Evolutionary conservation across 2,113 vertebrate species (phyloP).

Genomic region (Caloenas nicobarica): DNA sequence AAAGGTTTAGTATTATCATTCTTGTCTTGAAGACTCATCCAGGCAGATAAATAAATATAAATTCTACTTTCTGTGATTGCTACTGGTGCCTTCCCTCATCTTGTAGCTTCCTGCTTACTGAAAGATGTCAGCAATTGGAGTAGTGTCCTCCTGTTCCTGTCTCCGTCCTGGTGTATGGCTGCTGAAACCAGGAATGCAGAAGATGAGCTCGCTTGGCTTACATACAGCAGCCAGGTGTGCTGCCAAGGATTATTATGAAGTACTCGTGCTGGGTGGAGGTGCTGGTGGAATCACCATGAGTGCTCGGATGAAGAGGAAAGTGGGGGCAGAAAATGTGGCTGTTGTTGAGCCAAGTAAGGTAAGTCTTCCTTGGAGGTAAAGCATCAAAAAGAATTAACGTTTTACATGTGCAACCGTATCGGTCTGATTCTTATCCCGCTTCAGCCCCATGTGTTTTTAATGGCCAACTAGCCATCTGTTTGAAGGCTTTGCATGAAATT

Average conservation of each 20-base stretch:
- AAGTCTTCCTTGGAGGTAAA: neutral
- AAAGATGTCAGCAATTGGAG: constrained; percentile 62
- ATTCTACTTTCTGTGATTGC: neutral
- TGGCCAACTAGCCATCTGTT: neutral
- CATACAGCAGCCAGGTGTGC: constrained; percentile 64
- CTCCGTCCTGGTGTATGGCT: constrained; percentile 15
- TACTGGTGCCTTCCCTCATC: neutral
- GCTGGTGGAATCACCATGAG: constrained; percentile 92
- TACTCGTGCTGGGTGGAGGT: constrained; percentile 92
- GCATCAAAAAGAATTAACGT: neutral
- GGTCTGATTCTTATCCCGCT: neutral
- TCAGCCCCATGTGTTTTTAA: neutral
- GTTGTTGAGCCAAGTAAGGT: constrained; percentile 93
- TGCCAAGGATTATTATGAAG: constrained; percentile 85
- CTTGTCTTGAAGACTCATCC: neutral
- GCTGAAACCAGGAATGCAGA: constrained; percentile 44
- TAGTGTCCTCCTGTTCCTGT: neutral
- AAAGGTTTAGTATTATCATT: neutral
- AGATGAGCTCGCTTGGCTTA: constrained; percentile 15
- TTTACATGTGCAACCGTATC: neutral
- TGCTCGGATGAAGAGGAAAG: constrained; percentile 88
- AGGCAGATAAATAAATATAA: neutral
- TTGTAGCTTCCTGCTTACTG: constrained; percentile 23
- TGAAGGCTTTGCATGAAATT: neutral
- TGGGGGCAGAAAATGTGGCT: constrained; percentile 90